Base-by-base conservation (phyloP, 2,888 invertebrate genomes). In the Isoperla grammatica region DNA sequence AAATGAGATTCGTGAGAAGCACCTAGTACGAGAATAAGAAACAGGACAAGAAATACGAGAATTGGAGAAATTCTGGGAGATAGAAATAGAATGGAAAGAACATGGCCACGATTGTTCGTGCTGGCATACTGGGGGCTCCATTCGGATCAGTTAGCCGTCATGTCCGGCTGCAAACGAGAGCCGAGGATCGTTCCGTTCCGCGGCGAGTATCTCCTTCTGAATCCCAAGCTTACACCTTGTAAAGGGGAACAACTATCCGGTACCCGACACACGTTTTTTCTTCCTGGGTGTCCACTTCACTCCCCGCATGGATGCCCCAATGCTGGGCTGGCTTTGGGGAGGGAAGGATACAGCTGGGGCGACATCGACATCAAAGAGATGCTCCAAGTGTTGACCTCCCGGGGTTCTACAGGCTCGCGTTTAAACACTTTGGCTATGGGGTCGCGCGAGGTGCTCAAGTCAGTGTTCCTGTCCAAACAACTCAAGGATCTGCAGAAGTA, bases 231-330 rank as follows among this genome's bases (percentile, higher is more conserved):
- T 81, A 66, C 76, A 88, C 70, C 76, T 95, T 70, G 85, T 94
- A 35, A 86, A 84, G 65, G 88, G 94, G 12, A 99, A 99, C 73
- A 95, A 99, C 70, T 99, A 99, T 76, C 99, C 99, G 2, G 84
- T 82, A 8, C 98, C 99, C 11, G 94, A 99, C 79, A 90, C 97
- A 1, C 81, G 89, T 62, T 92, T 97, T 72, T 99, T 99, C 55
- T 99, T 99, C 75, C 79, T 99, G 39, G 99, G 99, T 2, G 98
- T 99, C 1, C 99, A 99, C 76, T 92, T 90, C 70, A 99, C 99
- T 6, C 99, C 98, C 0, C 83, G 92, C 70, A 90, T 99, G 82
- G 93, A 95, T 77, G 97, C 23, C 99, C 99, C 5, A 99, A 98
- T 80, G 99, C 99, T 5, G 90, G 99, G 40, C 77, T 99, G 63